Conservation (phyloP, 2,797 vertebrate species). For the Tinamus major region DNA sequence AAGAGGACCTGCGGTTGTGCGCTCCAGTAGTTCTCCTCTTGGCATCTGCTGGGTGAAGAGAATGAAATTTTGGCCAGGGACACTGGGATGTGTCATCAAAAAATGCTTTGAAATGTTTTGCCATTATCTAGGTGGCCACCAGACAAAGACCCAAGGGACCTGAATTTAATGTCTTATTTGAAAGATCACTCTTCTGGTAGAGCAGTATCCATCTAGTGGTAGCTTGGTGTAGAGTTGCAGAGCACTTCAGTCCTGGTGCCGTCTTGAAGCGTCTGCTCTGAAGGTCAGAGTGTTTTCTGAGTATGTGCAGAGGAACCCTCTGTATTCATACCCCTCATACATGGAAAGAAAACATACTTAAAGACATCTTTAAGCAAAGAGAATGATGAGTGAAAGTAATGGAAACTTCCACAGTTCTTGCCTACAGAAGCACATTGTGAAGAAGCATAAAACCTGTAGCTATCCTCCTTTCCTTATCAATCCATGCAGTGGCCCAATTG, state of each 20-base stretch:
- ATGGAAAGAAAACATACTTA: neutral
- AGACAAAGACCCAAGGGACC: neutral
- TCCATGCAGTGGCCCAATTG: neutral
- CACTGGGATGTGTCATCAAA: neutral
- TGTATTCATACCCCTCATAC: neutral
- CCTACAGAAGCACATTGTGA: neutral
- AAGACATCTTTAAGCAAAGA: neutral
- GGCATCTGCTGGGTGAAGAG: neutral
- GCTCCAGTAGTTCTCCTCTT: neutral
- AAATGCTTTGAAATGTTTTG: neutral
- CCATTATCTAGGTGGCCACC: neutral
- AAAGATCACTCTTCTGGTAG: neutral
- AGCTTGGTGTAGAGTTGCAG: neutral
- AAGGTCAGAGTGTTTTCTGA: neutral
- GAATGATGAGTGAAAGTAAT: neutral
- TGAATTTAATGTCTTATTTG: neutral
- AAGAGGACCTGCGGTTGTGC: neutral
- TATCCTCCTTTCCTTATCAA: neutral
- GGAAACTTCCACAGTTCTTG: accelerated
- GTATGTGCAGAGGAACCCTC: neutral
- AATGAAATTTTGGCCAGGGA: neutral
- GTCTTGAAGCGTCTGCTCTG: neutral
- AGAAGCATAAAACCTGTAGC: neutral
- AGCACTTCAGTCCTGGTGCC: neutral
- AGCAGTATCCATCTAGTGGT: neutral